Evolutionary conservation across 2,797 vertebrate species (phyloP), one percentile per base, ranked within the genome.

Genomic region (Anisognathus igniventris): DNA sequence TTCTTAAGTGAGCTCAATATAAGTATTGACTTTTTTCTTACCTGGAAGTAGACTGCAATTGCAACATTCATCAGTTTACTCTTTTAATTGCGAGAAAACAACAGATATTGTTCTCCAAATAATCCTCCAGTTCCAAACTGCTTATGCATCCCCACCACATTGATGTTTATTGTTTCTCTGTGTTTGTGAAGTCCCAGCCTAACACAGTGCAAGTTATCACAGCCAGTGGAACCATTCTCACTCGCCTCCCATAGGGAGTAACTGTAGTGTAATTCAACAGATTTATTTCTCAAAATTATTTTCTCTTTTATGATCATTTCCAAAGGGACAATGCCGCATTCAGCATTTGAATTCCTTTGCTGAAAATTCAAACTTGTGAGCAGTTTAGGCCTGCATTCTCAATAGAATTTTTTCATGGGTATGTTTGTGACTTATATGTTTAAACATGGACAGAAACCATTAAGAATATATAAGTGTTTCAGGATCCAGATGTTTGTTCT

Each of bases 191-290:
- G 48, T 60, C 33, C 22, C 71, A 75, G 0, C 13, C 37, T 24
- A 40, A 48, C 42, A 33, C 3, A 40, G 30, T 25, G 20, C 2
- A 64, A 56, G n/a, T 64, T 30, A 73, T 14, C 44, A 76, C 10
- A 40, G 73, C 20, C 74, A 58, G 53, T 19, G 24, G 37, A 86
- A 53, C 44, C 14, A 3, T 45, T 76, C 60, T 50, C 40, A 60
- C n/a, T 28, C 0, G 0, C 17, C 48, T 37, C 2, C 20, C 27
- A 7, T 0, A 35, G 50, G 45, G 48, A 91, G 10, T 19, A 73
- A 75, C 33, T 10, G 15, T 0, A 66, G 27, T 0, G 0, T n/a
- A 76, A 73, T 11, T 47, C 20, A 79, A 42, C 5, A 81, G 3
- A 40, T 62, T 35, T 51, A 51, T 33, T 93, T 65, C 54, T 47